Percentiles rank a stretch among this genome's conserved stretches.
phyloP scores from a whole-genome alignment of 2,797 vertebrate genomes.

The Acropternis orthonyx region DNA sequence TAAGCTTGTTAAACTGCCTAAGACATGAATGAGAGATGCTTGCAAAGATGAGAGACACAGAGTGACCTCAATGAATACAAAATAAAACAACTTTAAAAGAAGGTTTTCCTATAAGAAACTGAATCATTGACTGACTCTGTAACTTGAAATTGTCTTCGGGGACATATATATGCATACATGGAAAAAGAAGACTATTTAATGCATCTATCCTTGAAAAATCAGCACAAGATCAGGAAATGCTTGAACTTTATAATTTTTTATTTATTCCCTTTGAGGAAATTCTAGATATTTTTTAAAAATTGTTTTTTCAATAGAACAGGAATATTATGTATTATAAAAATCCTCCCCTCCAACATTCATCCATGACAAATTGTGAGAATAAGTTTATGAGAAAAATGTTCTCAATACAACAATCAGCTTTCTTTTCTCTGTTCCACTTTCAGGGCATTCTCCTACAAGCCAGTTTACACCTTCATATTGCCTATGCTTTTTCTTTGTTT shows the following conservation, averaged over 20 bases:
- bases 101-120: neutral
- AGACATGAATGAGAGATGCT: neutral
- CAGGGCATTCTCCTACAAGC: neutral
- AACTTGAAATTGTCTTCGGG: slow-evolving; percentile 12
- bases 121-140: neutral
- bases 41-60: slow-evolving; percentile 1
- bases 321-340: neutral
- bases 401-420: neutral
- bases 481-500: neutral
- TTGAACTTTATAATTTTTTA: neutral
- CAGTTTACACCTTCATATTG: neutral
- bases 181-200: neutral
- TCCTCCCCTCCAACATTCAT: neutral
- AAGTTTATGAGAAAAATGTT: neutral
- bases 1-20: neutral
- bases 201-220: neutral
- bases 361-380: accelerated
- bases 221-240: neutral
- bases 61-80: slow-evolving; percentile 17
- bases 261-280: neutral
- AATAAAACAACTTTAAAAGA: slow-evolving; percentile 5
- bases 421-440: neutral
- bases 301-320: neutral
- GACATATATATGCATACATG: neutral
- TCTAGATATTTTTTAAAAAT: neutral